A percentile compares a stretch with the other conserved stretches of the same genome.
Conservation (phyloP, 2,113 vertebrate species). For the Phyllostomus discolor region DNA sequence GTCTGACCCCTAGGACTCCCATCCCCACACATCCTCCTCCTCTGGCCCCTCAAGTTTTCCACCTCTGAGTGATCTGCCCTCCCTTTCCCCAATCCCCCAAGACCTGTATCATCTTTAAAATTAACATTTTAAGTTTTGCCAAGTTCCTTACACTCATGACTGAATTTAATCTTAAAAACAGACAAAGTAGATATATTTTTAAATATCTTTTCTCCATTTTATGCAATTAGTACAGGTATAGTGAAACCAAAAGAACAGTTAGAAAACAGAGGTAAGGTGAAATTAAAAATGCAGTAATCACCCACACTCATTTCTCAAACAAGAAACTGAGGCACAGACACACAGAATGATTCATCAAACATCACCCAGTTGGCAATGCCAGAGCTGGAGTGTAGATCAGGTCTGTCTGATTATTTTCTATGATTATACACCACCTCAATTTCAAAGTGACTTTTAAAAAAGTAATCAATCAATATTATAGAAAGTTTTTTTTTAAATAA, state of each 20-base stretch:
- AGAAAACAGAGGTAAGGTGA: neutral
- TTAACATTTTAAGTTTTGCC: neutral
- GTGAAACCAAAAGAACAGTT: neutral
- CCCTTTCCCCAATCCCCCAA: neutral
- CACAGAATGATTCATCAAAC: neutral
- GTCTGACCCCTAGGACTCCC: neutral
- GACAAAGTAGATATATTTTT: neutral
- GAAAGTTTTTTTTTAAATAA: neutral
- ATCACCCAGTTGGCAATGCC: neutral
- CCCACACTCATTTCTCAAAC: neutral
- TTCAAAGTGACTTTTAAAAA: neutral
- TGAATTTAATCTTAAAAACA: constrained; percentile 9
- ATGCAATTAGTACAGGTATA: neutral
- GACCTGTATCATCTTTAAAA: neutral
- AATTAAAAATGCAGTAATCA: neutral
- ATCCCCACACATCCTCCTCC: neutral
- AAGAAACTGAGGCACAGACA: neutral
- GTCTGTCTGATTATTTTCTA: neutral
- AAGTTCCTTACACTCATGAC: neutral
- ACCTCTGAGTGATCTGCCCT: neutral
- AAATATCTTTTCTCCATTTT: neutral
- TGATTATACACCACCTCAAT: neutral
- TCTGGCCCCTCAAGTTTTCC: neutral
- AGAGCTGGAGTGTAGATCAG: neutral
- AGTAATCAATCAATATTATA: neutral